Evolutionary conservation across 1,140 invertebrate species (phyloP).

Genomic region (Marisa cornuarietis): DNA sequence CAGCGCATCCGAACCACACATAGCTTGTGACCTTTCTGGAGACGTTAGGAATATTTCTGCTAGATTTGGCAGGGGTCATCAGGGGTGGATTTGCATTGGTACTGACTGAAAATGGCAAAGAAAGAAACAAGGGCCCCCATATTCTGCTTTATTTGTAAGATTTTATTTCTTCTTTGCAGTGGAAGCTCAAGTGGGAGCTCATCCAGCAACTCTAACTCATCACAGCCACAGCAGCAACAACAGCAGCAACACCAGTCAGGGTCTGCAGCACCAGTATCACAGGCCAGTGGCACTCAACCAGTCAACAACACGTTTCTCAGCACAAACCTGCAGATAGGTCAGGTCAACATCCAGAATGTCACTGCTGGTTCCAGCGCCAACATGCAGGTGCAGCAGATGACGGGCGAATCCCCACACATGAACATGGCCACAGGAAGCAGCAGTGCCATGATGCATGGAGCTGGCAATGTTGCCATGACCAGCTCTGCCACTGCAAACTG

Average conservation of each 20-base stretch:
- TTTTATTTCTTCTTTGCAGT: too few species aligned
- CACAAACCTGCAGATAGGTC: conserved; percentile 13
- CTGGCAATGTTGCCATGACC: conserved; percentile 4
- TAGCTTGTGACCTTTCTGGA: too few species aligned
- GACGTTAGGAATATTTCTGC: too few species aligned
- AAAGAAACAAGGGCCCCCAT: too few species aligned
- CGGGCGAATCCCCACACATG: conserved; percentile 42
- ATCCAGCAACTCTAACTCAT: background rate
- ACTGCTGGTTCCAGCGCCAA: conserved; percentile 20
- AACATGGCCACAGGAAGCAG: conserved; percentile 22
- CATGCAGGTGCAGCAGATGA: conserved; percentile 61
- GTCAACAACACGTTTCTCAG: too few species aligned
- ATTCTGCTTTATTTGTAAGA: too few species aligned
- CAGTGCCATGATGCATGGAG: background rate
- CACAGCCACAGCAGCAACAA: conserved; percentile 20
- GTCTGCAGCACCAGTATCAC: too few species aligned
- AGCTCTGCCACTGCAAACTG: conserved; percentile 31
- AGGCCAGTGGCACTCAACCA: too few species aligned
- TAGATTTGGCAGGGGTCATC: too few species aligned
- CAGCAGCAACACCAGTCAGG: conserved; percentile 18
- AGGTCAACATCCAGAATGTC: conserved; percentile 17
- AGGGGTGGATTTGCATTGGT: too few species aligned
- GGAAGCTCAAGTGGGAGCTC: background rate
- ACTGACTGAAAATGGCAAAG: too few species aligned
- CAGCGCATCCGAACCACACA: too few species aligned